Evolutionary conservation across 2,797 vertebrate genomes (phyloP).

Genomic region (Microctenopoma lineatum): DNA sequence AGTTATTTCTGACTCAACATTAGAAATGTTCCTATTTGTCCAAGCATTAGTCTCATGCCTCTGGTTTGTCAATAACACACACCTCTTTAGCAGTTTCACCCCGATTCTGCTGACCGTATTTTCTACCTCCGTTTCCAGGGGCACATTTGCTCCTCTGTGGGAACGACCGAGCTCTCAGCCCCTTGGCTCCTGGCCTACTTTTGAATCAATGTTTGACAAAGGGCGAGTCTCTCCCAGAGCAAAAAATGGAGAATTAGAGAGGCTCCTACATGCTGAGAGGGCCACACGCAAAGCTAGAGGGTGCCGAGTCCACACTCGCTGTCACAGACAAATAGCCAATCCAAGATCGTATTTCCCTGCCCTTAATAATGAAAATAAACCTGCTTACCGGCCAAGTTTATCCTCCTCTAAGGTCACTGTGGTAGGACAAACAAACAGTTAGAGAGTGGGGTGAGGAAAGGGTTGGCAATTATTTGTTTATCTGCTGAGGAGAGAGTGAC

Average conservation of each 20-base stretch:
- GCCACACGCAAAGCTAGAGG: conserved; percentile 71
- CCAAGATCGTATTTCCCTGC: conserved; percentile 62
- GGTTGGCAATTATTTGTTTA: conserved; percentile 42
- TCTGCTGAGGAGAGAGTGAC: conserved; percentile 14
- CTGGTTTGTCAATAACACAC: conserved; percentile 56
- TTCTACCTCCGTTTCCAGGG: conserved; percentile 52
- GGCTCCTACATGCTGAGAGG: conserved; percentile 60
- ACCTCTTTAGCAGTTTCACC: conserved; percentile 60
- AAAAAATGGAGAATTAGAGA: conserved; percentile 67
- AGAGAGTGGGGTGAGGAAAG: conserved; percentile 38
- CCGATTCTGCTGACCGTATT: conserved; percentile 66
- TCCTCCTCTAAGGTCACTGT: conserved; percentile 42
- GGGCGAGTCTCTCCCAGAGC: conserved; percentile 72
- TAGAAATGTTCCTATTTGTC: conserved; percentile 50
- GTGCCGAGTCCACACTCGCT: conserved; percentile 51
- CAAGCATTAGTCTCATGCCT: conserved; percentile 48
- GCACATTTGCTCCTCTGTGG: conserved; percentile 58
- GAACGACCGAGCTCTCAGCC: conserved; percentile 61
- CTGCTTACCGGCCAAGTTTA: conserved; percentile 58
- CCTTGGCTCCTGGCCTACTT: conserved; percentile 80
- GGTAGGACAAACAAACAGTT: conserved; percentile 62
- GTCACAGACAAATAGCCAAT: conserved; percentile 62
- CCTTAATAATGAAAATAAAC: conserved; percentile 75
- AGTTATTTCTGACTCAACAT: conserved; percentile 47
- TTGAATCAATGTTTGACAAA: conserved; percentile 82